Evolutionary conservation across 2,113 vertebrate genomes (phyloP), one percentile per base, ranked within the genome.

Genomic region (Leucosticte australis): DNA sequence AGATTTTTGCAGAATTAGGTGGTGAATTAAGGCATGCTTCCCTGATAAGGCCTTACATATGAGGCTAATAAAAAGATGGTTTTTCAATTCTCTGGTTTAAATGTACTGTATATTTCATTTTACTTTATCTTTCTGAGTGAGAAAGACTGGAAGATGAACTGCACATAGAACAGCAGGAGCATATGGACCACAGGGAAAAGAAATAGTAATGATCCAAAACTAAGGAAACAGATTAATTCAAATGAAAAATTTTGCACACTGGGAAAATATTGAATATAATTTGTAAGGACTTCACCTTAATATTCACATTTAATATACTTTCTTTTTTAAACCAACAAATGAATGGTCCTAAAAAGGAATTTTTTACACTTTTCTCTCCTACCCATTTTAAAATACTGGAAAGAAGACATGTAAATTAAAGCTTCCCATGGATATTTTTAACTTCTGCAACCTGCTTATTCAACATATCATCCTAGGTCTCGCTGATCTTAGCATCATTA

Each of bases 361-460:
- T 76, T 73, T 96, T 96, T 93, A 74, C 2, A 44, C 55, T 92
- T 86, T 70, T 62, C 13, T 90, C 6, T 82, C 17, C 31, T 46
- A 76, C 37, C 13, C 20, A 27, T 95, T 94, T 86, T 81, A 78
- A 97, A 88, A 87, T 91, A 44, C 63, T 64, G 74, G 64, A 83
- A 95, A 94, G 28, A 47, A 88, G 83, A 71, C 53, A 95, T 88
- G 94, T 96, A 96, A 96, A 97, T 95, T 90, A 96, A 96, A 96
- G 46, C 89, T 95, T 94, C 75, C 68, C 31, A n/a, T 59, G 31
- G 55, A 35, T 67, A 35, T 76, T 87, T 92, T 92, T 86, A 96
- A 95, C 78, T 91, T 96, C 64, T 83, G 39, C 82, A 90, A 68
- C 65, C 46, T 83, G 57, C 64, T 93, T 89, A 46, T 47, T 94